Evolutionary conservation across 2,113 vertebrate genomes (phyloP).

Genomic region (Empidonax alnorum): DNA sequence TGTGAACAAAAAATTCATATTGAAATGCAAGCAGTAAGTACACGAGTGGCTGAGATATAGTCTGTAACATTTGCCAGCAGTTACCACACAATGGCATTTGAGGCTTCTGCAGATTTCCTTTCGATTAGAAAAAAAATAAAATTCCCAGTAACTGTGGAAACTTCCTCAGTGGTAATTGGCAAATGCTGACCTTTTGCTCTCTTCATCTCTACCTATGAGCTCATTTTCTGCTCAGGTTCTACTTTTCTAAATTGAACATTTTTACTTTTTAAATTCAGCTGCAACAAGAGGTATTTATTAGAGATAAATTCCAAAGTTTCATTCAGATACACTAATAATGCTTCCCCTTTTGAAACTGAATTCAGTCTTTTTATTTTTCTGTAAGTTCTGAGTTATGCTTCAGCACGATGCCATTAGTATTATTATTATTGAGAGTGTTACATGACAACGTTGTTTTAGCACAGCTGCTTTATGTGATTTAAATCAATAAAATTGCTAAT

Average conservation of each 20-base stretch:
- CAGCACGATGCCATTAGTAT: background rate
- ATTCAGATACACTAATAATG: background rate
- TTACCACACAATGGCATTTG: background rate
- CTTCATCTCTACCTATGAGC: background rate
- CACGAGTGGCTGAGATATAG: background rate
- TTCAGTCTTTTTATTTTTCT: background rate
- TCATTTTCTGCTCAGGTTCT: background rate
- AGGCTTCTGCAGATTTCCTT: background rate
- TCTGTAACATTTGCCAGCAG: background rate
- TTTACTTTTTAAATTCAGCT: background rate
- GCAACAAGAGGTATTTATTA: background rate
- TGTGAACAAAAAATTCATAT: background rate
- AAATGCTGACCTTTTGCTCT: background rate
- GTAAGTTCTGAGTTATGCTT: background rate
- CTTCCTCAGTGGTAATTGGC: background rate
- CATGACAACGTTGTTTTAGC: slow-evolving; percentile 18
- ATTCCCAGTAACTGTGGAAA: background rate
- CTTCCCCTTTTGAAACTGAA: background rate
- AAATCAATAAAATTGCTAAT: slow-evolving; percentile 54
- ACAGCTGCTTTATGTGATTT: slow-evolving; percentile 49
- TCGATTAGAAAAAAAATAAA: background rate
- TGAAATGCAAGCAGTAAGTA: background rate
- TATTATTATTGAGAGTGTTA: slow-evolving; percentile 33
- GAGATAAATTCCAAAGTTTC: background rate
- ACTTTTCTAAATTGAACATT: background rate